phyloP scores from a whole-genome alignment of 2,888 invertebrate species.

The Halictus quadricinctus region DNA sequence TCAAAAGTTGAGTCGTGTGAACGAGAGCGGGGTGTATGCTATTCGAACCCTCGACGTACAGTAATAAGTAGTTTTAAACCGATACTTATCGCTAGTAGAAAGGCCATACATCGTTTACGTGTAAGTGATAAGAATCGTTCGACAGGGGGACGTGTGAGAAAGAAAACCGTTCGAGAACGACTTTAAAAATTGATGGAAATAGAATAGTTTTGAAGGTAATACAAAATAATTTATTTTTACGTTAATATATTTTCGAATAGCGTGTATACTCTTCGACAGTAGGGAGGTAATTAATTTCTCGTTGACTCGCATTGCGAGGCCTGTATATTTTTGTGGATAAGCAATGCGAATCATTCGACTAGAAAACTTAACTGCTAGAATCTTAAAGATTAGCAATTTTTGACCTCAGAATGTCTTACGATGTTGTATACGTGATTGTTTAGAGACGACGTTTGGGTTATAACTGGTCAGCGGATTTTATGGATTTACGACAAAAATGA shows the following conservation, averaged over 20 bases:
- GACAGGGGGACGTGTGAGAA: neutral
- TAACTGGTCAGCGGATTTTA: neutral
- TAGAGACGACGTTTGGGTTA: neutral
- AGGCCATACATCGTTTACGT: neutral
- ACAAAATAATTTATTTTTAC: neutral
- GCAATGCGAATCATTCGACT: neutral
- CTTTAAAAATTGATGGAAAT: neutral
- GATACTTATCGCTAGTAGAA: neutral
- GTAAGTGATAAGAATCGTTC: neutral
- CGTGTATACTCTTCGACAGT: neutral
- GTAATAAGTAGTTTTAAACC: neutral
- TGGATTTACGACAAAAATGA: too few species aligned
- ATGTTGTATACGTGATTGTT: neutral
- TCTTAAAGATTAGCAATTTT: neutral
- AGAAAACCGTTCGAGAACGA: neutral
- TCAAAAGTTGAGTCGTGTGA: neutral
- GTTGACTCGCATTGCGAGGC: neutral
- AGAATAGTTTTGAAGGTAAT: neutral
- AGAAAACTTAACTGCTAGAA: neutral
- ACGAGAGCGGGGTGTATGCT: neutral
- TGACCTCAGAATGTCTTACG: neutral
- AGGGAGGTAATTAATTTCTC: neutral
- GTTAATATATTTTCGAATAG: neutral
- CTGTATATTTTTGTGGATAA: neutral
- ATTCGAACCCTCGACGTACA: neutral